Evolutionary conservation across 2,888 invertebrate species (phyloP).

Genomic region (Meteorus colon): DNA sequence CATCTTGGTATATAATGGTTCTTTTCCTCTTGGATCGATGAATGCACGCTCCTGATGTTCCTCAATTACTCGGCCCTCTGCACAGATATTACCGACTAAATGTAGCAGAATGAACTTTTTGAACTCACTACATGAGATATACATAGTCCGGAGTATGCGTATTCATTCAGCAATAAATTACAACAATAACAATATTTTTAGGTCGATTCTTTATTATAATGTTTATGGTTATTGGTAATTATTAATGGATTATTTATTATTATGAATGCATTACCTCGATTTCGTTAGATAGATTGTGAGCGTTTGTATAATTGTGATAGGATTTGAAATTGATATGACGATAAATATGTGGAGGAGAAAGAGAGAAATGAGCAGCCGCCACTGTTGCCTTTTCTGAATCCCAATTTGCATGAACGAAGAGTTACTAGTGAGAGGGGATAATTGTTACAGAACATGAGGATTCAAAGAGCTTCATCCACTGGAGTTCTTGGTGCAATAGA

Average conservation of each 20-base stretch:
- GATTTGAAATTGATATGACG: not conserved
- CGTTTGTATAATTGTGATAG: not conserved
- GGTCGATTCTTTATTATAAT: not conserved
- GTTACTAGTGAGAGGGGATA: slow-evolving; percentile 57
- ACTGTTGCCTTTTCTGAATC: slow-evolving; percentile 61
- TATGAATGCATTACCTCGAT: too few species aligned
- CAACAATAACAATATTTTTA: not conserved
- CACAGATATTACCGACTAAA: slow-evolving; percentile 28
- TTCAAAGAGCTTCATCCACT: not conserved
- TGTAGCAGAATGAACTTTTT: slow-evolving; percentile 36
- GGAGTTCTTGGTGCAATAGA: too few species aligned
- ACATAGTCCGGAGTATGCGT: not conserved
- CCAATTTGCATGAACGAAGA: slow-evolving; percentile 67
- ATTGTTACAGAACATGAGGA: slow-evolving; percentile 53
- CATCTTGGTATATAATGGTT: slow-evolving; percentile 63
- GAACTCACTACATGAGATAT: slow-evolving; percentile 24
- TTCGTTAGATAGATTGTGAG: too few species aligned
- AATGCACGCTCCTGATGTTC: slow-evolving; percentile 48
- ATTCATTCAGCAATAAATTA: not conserved
- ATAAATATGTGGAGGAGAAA: not conserved
- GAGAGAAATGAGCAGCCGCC: not conserved
- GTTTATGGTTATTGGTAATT: too few species aligned
- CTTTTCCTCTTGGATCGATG: slow-evolving; percentile 57
- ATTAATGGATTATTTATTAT: too few species aligned
- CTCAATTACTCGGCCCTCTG: slow-evolving; percentile 50